These are phyloP conservation scores for Poecilobothrus nobilitatus DNA, from an alignment of 2,888 invertebrate species.

Conservation along the genomic window DNA sequence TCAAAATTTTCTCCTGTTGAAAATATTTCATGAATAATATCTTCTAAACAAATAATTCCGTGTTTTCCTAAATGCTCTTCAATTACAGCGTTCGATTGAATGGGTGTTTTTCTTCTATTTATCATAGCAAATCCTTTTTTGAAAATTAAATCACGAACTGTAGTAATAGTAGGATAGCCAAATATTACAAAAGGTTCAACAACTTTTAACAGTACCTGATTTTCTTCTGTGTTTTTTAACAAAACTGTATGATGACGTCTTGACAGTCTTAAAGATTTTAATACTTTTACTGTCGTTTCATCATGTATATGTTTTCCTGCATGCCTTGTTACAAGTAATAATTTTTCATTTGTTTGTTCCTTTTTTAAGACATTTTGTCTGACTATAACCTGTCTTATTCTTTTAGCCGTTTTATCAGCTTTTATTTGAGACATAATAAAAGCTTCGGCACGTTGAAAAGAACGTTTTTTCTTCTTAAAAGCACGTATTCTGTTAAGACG, in stretches of 20 bases:
- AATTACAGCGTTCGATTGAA: slow-evolving; percentile 42
- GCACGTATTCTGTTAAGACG: slow-evolving; percentile 33
- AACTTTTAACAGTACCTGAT: slow-evolving; percentile 37
- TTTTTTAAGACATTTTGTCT: slow-evolving; percentile 31
- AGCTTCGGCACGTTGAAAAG: slow-evolving; percentile 41
- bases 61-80: slow-evolving; percentile 40
- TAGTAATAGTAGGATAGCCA: slow-evolving; percentile 37
- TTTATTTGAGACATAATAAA: slow-evolving; percentile 41
- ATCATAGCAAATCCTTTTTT: slow-evolving; percentile 41
- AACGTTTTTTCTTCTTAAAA: slow-evolving; percentile 32
- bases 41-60: slow-evolving; percentile 43
- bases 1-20: slow-evolving; percentile 41
- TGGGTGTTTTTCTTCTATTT: slow-evolving; percentile 37
- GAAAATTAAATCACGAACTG: slow-evolving; percentile 41
- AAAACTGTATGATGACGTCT: slow-evolving; percentile 38
- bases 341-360: slow-evolving; percentile 33
- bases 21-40: slow-evolving; percentile 42
- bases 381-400: slow-evolving; percentile 34
- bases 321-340: slow-evolving; percentile 40
- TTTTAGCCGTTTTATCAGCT: slow-evolving; percentile 37
- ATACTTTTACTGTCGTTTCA: slow-evolving; percentile 35
- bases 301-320: slow-evolving; percentile 41
- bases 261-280: slow-evolving; percentile 32
- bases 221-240: slow-evolving; percentile 38
- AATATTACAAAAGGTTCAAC: slow-evolving; percentile 42